Base-by-base conservation (phyloP, 2,797 vertebrate genomes). In the Decapterus maruadsi region DNA sequence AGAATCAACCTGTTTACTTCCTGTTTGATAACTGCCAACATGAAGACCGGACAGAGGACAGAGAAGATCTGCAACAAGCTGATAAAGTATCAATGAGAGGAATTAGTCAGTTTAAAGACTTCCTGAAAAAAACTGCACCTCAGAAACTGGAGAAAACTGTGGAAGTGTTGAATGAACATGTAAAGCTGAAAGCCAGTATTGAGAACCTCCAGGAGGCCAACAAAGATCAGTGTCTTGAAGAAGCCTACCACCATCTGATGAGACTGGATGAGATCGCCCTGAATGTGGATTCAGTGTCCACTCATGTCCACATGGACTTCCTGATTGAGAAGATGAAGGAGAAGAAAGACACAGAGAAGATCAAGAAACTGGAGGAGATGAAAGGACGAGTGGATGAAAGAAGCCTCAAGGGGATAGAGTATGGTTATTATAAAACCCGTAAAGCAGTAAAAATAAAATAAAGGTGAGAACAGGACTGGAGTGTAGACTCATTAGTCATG, bases 121-220 rank as follows among this genome's bases (percentile, higher is more conserved):
- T n/a, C n/a, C n/a, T n/a, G n/a, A n/a, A n/a, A n/a, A n/a, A n/a
- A n/a, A n/a, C n/a, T n/a, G n/a, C n/a, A n/a, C n/a, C n/a, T n/a
- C n/a, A n/a, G n/a, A n/a, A 74, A 68, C 53, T 69, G 7, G 53
- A 79, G 65, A 20, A 74, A n/a, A n/a, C n/a, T n/a, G n/a, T n/a
- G n/a, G n/a, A n/a, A n/a, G n/a, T n/a, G n/a, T n/a, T n/a, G n/a
- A 38, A 56, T 0, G 6, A 16, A 4, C 45, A 38, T 3, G 1
- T 29, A 8, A 2, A 2, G 16, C 40, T 81, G 45, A 31, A 4
- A 3, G 53, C 48, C 29, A 64, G 69, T 59, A 65, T 73, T 42
- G 19, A 40, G 10, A 72, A 70, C 63, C 55, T 77, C 12, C 0
- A 45, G 6, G 58, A 73, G 3, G 40, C 8, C 0, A 4, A 70